Conservation (phyloP, 1,140 invertebrate species). For the Drosophila prosaltans region DNA sequence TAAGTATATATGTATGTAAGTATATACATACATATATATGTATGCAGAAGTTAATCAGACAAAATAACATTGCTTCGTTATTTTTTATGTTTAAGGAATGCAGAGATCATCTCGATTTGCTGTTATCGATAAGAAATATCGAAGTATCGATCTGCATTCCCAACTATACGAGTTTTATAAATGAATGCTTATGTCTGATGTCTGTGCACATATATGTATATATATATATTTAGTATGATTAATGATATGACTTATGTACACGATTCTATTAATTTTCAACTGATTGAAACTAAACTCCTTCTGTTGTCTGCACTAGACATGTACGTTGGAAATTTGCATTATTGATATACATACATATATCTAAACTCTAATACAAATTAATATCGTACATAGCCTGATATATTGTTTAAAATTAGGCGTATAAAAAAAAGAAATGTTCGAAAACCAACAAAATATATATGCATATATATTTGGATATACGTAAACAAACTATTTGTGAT, state of each 20-base stretch:
- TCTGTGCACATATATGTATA: too few relatives aligned
- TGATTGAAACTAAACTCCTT: neutral
- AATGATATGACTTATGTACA: neutral
- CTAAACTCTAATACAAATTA: conserved; percentile 54
- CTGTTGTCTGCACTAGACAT: neutral
- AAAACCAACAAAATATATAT: conserved; percentile 44
- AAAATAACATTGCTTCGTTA: neutral
- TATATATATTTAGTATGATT: too few relatives aligned
- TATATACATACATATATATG: conserved; percentile 8
- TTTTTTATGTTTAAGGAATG: too few relatives aligned
- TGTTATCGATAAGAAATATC: too few relatives aligned
- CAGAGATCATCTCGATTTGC: too few relatives aligned
- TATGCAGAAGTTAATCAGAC: neutral
- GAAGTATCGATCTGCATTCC: too few relatives aligned
- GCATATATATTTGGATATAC: too few relatives aligned
- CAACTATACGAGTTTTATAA: too few relatives aligned
- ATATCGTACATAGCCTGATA: conserved; percentile 45
- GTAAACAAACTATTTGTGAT: too few relatives aligned
- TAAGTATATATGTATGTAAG: too few relatives aligned
- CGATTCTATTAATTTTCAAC: neutral
- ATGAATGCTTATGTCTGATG: too few relatives aligned
- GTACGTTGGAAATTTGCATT: neutral
- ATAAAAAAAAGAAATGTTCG: conserved; percentile 73
- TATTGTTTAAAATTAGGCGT: conserved; percentile 34
- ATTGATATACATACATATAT: neutral